These are phyloP conservation scores for Perognathus longimembris DNA, from an alignment of 2,113 vertebrate species.

Conservation along the genomic window DNA sequence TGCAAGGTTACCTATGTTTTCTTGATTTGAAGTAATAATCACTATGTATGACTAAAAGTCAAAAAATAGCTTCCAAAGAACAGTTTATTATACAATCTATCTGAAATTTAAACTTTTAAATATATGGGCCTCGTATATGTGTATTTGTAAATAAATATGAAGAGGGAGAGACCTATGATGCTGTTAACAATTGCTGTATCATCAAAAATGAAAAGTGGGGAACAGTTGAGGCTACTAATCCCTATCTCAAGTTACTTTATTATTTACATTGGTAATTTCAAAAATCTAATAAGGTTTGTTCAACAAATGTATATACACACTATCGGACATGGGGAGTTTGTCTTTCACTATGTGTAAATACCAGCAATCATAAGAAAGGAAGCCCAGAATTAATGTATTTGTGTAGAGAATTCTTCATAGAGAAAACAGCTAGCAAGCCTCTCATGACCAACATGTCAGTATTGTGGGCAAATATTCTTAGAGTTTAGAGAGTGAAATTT, in stretches of 20 bases:
- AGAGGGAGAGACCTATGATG: not conserved
- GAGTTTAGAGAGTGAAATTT: not conserved
- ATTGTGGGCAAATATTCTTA: not conserved
- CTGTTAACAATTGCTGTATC: not conserved
- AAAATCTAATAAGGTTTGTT: not conserved
- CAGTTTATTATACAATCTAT: not conserved
- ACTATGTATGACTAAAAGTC: not conserved
- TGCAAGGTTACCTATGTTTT: not conserved
- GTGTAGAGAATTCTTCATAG: not conserved
- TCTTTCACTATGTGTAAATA: not conserved
- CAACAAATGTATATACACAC: not conserved
- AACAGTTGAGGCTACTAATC: not conserved
- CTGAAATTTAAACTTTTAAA: slow-evolving; percentile 11
- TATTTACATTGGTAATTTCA: slow-evolving; percentile 31
- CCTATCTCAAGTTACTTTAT: not conserved
- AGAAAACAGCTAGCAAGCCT: not conserved
- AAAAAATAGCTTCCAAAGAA: not conserved
- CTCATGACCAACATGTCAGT: not conserved
- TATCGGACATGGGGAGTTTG: not conserved
- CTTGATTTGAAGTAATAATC: not conserved
- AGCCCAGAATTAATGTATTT: not conserved
- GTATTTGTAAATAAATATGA: not conserved
- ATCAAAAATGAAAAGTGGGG: not conserved
- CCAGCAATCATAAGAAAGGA: not conserved
- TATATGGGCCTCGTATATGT: not conserved